Evolutionary conservation across 2,888 invertebrate species (phyloP).

Genomic region (Lepidocyrtinus sp.): DNA sequence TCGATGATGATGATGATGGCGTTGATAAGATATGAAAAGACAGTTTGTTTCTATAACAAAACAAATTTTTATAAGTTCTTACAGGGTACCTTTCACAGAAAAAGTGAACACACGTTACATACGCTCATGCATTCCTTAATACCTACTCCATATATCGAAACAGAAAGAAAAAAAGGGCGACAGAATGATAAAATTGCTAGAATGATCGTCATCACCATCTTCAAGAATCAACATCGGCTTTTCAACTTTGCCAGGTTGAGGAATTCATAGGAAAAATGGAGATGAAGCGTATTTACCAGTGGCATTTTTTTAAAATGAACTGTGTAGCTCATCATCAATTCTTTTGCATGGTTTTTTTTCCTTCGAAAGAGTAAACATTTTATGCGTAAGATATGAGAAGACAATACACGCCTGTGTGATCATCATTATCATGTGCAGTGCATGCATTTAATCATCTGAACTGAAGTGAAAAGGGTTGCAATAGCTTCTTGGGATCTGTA

Average conservation of each 20-base stretch:
- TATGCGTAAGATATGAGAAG: slow-evolving; percentile 19
- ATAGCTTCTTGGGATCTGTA: background rate
- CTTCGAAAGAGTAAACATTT: slow-evolving; percentile 5
- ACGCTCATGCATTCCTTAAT: background rate
- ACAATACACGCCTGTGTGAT: slow-evolving; percentile 15
- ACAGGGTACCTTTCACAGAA: background rate
- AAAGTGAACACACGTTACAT: background rate
- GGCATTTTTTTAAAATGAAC: background rate
- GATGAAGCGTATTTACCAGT: background rate
- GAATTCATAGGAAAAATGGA: background rate
- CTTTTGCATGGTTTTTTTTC: background rate
- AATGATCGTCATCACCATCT: background rate
- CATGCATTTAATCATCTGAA: background rate
- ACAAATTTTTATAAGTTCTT: background rate
- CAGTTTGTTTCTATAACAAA: background rate
- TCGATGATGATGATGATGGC: no score
- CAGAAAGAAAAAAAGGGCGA: background rate
- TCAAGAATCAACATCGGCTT: background rate
- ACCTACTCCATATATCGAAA: background rate
- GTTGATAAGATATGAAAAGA: background rate
- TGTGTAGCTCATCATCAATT: background rate
- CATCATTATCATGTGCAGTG: background rate
- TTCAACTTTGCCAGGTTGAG: background rate
- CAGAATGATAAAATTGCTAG: background rate
- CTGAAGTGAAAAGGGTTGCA: background rate